Evolutionary conservation across 2,888 invertebrate genomes (phyloP), one percentile per base, ranked within the genome.

Genomic region (Brachylomia viminalis): DNA sequence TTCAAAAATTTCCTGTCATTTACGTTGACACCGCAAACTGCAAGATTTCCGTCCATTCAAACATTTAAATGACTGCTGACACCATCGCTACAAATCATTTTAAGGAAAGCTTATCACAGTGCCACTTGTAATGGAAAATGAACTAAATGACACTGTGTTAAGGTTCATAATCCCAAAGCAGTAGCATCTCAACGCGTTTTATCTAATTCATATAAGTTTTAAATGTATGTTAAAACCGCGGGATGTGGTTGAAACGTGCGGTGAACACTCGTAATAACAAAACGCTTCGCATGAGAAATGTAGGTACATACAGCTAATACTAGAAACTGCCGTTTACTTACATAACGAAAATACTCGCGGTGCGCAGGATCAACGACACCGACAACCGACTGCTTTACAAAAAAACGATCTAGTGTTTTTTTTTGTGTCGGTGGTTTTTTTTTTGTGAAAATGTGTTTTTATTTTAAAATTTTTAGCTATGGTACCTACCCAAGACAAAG

Each of bases 181-280:
- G n/a, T n/a, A n/a, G n/a, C 15, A 61, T 17, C 7, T 1, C 3
- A 11, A 72, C 72, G 6, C 6, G 38, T 30, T 10, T 58, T 5
- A 38, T 49, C 49, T 49, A 7, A 33, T 45, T 13, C 33, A 56
- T 27, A 47, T 27, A 71, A 33, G 62, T 56, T 49, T 42, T 10
- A 52, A 20, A n/a, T 52, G 6, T 30, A n/a, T 52, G 10, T 30
- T 4, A 2, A 75, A 56, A 75, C 67, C 76, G 77, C 76, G 42
- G 45, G 47, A 6, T n/a, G 13, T 47, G 11, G n/a, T 42, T 5
- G 47, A 47, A 23, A 45, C 20, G 4, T 76, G 77, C 49, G 67
- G 75, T 77, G 30, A n/a, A 8, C 47, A 3, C 45, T n/a, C 56
- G 42, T 15, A 20, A 77, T 42, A 42, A 20, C 20, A 23, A 6